Evolutionary conservation across 2,113 vertebrate genomes (phyloP).

Genomic region (Phaethornis superciliosus): DNA sequence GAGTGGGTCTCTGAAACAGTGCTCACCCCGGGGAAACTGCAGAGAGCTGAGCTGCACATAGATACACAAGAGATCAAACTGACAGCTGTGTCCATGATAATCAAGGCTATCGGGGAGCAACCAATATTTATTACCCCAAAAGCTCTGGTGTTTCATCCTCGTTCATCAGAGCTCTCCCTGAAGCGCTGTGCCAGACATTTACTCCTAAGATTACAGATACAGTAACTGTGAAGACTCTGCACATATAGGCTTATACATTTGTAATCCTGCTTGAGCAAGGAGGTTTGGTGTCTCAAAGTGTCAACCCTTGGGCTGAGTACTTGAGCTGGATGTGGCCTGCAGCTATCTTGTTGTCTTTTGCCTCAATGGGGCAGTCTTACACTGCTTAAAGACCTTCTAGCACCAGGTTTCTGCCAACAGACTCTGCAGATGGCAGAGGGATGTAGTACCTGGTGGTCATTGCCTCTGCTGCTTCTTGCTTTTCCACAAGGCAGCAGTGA

Average conservation of each 20-base stretch:
- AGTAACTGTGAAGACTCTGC: background rate
- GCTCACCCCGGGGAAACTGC: background rate
- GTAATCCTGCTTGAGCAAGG: background rate
- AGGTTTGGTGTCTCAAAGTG: background rate
- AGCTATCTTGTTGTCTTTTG: too few relatives aligned
- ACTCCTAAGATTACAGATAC: background rate
- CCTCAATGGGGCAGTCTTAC: too few relatives aligned
- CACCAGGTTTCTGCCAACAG: background rate
- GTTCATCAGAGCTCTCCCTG: background rate
- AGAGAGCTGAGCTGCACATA: background rate
- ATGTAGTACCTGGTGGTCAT: background rate
- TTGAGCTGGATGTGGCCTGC: too few relatives aligned
- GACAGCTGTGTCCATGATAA: background rate
- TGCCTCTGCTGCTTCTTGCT: background rate
- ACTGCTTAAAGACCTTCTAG: too few relatives aligned
- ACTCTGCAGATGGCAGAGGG: background rate
- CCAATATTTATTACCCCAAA: background rate
- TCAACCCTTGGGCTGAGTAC: background rate
- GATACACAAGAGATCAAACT: background rate
- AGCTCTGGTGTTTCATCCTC: background rate
- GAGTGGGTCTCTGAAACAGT: background rate
- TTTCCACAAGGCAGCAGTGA: background rate
- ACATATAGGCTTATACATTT: fast-evolving
- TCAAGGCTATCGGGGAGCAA: background rate
- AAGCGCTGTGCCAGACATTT: background rate